A percentile compares a stretch with the other conserved stretches of the same genome.
These are phyloP conservation scores for Drosophila nr. perissopoda DNA, from an alignment of 2,888 invertebrate genomes.

Conservation along the genomic window DNA sequence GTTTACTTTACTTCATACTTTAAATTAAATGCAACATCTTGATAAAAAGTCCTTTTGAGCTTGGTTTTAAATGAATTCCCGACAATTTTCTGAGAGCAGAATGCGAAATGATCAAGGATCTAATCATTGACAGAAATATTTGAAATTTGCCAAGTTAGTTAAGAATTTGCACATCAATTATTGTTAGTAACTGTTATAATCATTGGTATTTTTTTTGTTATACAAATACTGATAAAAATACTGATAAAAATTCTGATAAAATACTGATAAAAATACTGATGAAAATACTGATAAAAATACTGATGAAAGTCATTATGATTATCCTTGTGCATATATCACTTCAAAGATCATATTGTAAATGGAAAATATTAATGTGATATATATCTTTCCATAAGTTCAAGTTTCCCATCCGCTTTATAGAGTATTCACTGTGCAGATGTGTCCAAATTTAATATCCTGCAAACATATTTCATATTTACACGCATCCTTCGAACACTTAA, in stretches of 20 bases:
- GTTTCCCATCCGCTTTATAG: neutral
- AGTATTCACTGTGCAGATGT: neutral
- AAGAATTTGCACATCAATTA: neutral
- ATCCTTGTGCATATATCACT: fast-evolving
- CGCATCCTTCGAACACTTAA: conserved; percentile 24
- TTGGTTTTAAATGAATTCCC: too few species aligned
- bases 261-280: too few species aligned
- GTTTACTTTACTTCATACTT: too few species aligned
- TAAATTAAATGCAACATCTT: neutral
- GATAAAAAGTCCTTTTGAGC: neutral
- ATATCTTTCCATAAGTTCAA: neutral
- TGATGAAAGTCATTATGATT: fast-evolving
- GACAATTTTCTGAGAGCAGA: neutral
- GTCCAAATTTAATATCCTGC: neutral
- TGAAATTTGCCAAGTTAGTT: neutral
- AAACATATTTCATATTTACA: conserved; percentile 31
- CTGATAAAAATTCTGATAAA: too few species aligned
- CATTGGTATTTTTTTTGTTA: fast-evolving
- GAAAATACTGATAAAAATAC: neutral
- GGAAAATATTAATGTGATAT: neutral
- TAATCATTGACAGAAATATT: neutral
- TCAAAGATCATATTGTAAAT: neutral
- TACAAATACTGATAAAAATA: too few species aligned
- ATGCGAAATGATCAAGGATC: neutral
- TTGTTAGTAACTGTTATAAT: neutral